Evolutionary conservation across 2,113 vertebrate genomes (phyloP).

Genomic region (Clinocottus analis): DNA sequence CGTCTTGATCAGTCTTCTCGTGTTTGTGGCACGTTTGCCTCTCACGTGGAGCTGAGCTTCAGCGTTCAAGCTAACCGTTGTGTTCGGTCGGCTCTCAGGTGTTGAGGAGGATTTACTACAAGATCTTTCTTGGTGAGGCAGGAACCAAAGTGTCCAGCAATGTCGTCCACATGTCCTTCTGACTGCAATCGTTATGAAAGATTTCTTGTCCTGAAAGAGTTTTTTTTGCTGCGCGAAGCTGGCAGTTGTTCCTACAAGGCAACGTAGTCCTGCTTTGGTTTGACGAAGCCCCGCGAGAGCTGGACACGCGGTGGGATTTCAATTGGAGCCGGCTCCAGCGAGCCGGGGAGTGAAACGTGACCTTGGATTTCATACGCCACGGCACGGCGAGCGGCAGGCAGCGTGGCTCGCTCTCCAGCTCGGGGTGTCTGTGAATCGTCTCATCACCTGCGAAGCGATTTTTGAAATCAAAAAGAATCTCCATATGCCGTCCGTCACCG

Average conservation of each 20-base stretch:
- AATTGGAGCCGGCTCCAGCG: conserved; percentile 13
- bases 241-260: not conserved
- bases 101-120: no score
- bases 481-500: conserved; percentile 1
- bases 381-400: not conserved
- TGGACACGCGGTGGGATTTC: conserved; percentile 26
- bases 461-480: not conserved
- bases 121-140: not conserved
- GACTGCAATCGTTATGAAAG: not conserved
- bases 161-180: not conserved
- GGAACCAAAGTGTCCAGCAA: not conserved
- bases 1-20: not conserved
- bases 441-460: not conserved
- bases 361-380: conserved; percentile 35
- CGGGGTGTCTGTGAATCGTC: not conserved
- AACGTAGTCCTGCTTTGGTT: conserved; percentile 12
- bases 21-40: not conserved
- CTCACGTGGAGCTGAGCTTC: no score
- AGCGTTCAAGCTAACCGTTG: no score
- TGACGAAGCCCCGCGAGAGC: conserved; percentile 25
- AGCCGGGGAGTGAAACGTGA: conserved; percentile 33
- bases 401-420: not conserved
- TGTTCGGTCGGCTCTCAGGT: not conserved
- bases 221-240: conserved; percentile 13
- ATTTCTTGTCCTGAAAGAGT: not conserved